Conservation (phyloP, 1,140 invertebrate genomes). For the Pseudoatta argentina region DNA sequence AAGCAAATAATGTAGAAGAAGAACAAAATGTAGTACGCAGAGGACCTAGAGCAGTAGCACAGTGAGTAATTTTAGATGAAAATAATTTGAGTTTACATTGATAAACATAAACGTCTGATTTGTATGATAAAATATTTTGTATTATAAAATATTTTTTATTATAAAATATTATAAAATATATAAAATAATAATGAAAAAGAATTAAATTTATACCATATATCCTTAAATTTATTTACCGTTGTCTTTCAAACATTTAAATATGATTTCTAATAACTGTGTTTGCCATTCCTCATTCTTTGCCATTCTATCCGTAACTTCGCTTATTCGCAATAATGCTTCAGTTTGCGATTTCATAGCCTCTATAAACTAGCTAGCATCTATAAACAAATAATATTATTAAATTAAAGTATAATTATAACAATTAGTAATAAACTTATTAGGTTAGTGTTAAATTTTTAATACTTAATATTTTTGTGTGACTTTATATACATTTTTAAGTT, state of each 20-base stretch:
- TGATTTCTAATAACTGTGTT: not conserved
- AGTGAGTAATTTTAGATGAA: not conserved
- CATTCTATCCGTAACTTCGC: not conserved
- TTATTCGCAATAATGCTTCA: not conserved
- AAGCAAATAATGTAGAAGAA: not conserved
- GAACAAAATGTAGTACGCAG: not conserved
- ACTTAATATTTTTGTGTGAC: no score
- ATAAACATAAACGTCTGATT: not conserved
- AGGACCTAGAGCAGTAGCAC: not conserved
- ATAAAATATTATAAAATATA: no score
- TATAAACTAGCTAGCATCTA: not conserved
- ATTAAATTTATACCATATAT: no score
- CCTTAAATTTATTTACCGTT: not conserved
- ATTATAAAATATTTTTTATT: not conserved
- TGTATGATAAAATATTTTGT: no score
- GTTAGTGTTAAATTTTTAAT: no score
- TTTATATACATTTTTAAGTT: no score
- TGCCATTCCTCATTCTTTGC: not conserved
- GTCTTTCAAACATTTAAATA: not conserved
- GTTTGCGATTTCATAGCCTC: not conserved
- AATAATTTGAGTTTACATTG: no score
- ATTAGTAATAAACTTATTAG: no score
- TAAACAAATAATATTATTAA: not conserved
- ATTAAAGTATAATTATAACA: not conserved
- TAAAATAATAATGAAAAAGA: no score